Base-by-base conservation (phyloP, 2,888 invertebrate species). In the Nephrocerus scutellatus region DNA sequence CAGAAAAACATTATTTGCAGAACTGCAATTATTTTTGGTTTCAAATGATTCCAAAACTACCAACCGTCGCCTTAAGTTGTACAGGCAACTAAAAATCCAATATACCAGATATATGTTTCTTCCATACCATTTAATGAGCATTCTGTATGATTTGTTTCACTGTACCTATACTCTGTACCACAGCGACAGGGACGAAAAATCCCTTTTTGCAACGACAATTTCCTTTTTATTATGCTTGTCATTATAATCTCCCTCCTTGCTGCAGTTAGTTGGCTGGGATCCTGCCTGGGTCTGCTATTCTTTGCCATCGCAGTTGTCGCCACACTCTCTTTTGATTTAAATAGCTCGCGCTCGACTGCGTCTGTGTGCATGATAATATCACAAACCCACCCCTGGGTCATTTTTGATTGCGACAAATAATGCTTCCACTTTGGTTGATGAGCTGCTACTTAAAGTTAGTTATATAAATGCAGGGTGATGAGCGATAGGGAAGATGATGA, bases 331-430 rank as follows among this genome's bases (percentile, higher is more conserved):
- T 29, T 9, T 9, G 5, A 18, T 29, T 5, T 14, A n/a, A n/a
- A n/a, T n/a, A 14, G 29, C 29, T 18, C 14, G n/a, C 20, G 16
- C 19, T 28, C 21, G 7, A 41, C 23, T 30, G 41, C 38, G 32
- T 43, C 25, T 16, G 8, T n/a, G n/a, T n/a, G 31, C 7, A 48
- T 48, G 47, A 54, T 58, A 59, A 60, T 60, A n/a, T n/a, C n/a
- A n/a, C n/a, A n/a, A n/a, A n/a, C n/a, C n/a, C n/a, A n/a, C n/a
- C n/a, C n/a, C n/a, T n/a, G n/a, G n/a, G n/a, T n/a, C n/a, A n/a
- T 53, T 51, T 59, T 62, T 62, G 62, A 62, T 61, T 61, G 62
- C 62, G 59, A 61, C 62, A 62, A 62, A 63, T 62, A 62, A 62
- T 62, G 61, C 61, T 52, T 56, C 59, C 54, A 56, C 62, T 62